A percentile compares a stretch with the other conserved stretches of the same genome.
Conservation (phyloP, 2,888 invertebrate species). For the Hymenopus coronatus region DNA sequence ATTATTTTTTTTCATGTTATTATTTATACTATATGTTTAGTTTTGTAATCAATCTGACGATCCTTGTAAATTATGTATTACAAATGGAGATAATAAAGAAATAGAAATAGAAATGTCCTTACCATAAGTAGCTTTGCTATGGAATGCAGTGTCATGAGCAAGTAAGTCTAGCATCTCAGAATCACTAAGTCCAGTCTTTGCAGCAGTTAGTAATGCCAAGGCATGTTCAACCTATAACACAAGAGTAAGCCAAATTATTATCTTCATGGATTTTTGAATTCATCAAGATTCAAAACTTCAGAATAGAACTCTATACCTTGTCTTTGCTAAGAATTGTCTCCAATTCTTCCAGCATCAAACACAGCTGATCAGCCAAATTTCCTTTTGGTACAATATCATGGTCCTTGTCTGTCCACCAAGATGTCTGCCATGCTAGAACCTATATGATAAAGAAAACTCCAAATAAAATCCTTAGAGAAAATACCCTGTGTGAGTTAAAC, state of each 20-base stretch:
- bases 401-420: conserved; percentile 58
- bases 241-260: not conserved
- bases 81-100: no score
- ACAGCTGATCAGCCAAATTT: conserved; percentile 61
- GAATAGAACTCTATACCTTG: conserved; percentile 54
- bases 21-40: no score
- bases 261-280: not conserved
- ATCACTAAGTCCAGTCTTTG: conserved; percentile 75
- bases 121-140: conserved; percentile 64
- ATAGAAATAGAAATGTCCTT: conserved; percentile 39
- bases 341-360: conserved; percentile 63
- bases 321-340: conserved; percentile 66
- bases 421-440: conserved; percentile 61
- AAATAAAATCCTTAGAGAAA: no score
- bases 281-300: not conserved
- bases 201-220: conserved; percentile 68
- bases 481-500: no score
- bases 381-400: conserved; percentile 55
- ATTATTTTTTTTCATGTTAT: no score
- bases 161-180: conserved; percentile 74
- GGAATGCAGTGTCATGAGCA: conserved; percentile 61
- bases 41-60: no score
- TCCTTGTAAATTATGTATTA: no score
- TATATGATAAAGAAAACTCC: conserved; percentile 33
- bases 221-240: conserved; percentile 47